Percentiles rank a stretch among this genome's conserved stretches.
phyloP scores from a whole-genome alignment of 2,797 vertebrate species.

The Lithobates pipiens region DNA sequence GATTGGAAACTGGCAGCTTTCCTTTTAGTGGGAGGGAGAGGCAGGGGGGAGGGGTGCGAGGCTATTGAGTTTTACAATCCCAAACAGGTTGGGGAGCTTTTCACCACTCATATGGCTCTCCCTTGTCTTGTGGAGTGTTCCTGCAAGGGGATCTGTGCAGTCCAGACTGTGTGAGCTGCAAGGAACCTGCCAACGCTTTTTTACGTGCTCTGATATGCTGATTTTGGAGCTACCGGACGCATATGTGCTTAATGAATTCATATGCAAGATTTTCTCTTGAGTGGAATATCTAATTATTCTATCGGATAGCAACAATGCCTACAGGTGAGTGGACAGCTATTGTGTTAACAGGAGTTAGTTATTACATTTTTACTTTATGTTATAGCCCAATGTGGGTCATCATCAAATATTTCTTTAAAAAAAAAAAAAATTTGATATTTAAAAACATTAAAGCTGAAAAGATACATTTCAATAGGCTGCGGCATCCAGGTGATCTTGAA shows the following conservation, averaged over 20 bases:
- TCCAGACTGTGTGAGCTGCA: not conserved
- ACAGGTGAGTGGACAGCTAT: conserved; percentile 39
- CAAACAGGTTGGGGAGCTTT: conserved; percentile 51
- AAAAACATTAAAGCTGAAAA: not conserved
- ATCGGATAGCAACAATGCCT: conserved; percentile 43
- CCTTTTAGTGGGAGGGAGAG: conserved; percentile 54
- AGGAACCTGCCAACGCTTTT: conserved; percentile 35
- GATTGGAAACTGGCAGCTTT: conserved; percentile 56
- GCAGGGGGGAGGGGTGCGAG: conserved; percentile 34
- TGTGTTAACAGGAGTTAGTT: not conserved
- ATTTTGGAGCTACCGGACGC: not conserved
- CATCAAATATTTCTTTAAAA: too few relatives aligned
- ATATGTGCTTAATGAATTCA: not conserved
- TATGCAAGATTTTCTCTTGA: not conserved
- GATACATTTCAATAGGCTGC: not conserved
- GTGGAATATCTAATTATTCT: not conserved
- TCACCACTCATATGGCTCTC: conserved; percentile 42
- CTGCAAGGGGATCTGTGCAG: conserved; percentile 14
- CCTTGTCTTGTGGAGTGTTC: conserved; percentile 33
- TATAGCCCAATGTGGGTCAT: too few relatives aligned
- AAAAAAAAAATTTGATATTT: too few relatives aligned
- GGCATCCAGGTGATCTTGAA: too few relatives aligned
- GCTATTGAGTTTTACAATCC: conserved; percentile 42
- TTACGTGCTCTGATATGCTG: not conserved
- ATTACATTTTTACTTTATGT: not conserved